Evolutionary conservation across 1,140 invertebrate species (phyloP), one percentile per base, ranked within the genome.

Genomic region (Chironomus tepperi): DNA sequence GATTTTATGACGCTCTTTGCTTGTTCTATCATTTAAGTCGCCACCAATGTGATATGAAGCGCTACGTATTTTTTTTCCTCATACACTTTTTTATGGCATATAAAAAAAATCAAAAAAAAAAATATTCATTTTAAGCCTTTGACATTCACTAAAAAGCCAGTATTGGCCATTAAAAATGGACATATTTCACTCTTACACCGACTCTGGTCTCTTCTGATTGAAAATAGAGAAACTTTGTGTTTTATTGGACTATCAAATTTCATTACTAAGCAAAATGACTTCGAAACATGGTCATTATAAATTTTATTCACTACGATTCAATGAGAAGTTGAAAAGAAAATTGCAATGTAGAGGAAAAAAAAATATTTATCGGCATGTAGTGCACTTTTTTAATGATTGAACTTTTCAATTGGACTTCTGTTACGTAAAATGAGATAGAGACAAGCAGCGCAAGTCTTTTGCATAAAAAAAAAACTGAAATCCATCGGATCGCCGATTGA

Each of bases 171-270:
- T 57, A 57, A 57, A n/a, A 57, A 15, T 57, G 47, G 24, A 34
- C 24, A 34, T 34, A 34, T 34, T 34, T 34, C 24, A 2, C 24
- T 34, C 24, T 34, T 5, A 34, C 24, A 34, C 15, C 12, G 47
- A 57, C 47, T 57, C 47, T 57, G n/a, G 10, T 57, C 12, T 57
- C 12, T 12, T 57, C 12, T 70, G n/a, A 70, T 10, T 16, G 0
- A 70, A 70, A 70, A 70, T 19, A 70, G 8, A 19, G n/a, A 70
- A n/a, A 70, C 16, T 70, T 18, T 70, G 65, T 70, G 65, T 70
- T 70, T 70, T 70, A 70, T 70, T 70, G 19, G 65, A 70, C 65
- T 70, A 70, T 70, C 65, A 70, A 70, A 70, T 70, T 70, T 70
- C 65, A 57, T 57, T 57, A 57, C 47, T 57, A 57, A 57, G 47